Evolutionary conservation across 1,140 invertebrate species (phyloP), one percentile per base, ranked within the genome.

Genomic region (Helicoverpa zea): DNA sequence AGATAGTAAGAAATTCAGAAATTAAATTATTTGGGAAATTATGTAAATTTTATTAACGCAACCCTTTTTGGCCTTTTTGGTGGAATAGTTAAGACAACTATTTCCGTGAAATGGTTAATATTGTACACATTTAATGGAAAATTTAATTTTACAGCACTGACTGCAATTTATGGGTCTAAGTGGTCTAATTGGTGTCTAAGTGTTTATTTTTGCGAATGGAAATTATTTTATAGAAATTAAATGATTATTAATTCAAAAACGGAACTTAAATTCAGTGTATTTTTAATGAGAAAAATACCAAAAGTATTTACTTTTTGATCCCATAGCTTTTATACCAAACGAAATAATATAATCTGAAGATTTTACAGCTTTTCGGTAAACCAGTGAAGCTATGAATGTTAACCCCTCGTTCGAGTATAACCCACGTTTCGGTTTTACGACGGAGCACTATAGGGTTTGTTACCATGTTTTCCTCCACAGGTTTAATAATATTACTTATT

Each of bases 371-470:
- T 58, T n/a, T 58, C 9, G 10, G 54, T 18, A 58, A 58, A 58
- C 54, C 54, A 16, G 18, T 16, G 14, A 1, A 5, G 18, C 54
- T n/a, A 30, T 61, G 9, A 61, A 30, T 18, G 18, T 59, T 14
- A 13, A 47, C 7, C 63, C 47, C 49, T 51, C 23, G 47, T 70
- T 18, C 5, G 13, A 30, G 16, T 11, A 52, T 54, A 54, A n/a
- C 47, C 49, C 68, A 72, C 68, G 68, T 72, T 54, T 72, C 49
- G 12, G 18, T 16, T 72, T 72, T 72, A 72, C 30, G 68, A 52
- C 18, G 12, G 10, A 12, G 12, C 51, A 5, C n/a, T 54, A 70
- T 52, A 13, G 18, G 49, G 13, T 72, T 52, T 29, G 18, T 16
- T 29, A 47, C 49, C 11, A n/a, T n/a, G 68, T 72, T 72, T 72